A percentile compares a stretch with the other conserved stretches of the same genome.
phyloP scores from a whole-genome alignment of 2,113 vertebrate genomes.

The Acanthochromis polyacanthus region DNA sequence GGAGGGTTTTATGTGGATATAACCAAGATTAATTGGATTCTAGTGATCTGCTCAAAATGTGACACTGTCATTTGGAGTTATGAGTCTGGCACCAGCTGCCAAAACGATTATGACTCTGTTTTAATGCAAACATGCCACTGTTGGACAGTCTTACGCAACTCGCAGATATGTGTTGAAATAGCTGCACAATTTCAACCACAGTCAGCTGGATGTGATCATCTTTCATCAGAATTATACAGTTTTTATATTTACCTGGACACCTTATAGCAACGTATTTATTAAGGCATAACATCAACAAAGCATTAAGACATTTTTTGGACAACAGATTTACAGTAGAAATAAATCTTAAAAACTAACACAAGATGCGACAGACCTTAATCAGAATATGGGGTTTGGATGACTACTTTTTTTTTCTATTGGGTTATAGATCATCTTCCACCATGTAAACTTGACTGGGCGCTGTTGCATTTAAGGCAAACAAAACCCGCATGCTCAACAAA shows the following conservation, averaged over 20 bases:
- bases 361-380: neutral
- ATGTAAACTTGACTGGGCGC: slow-evolving; percentile 1
- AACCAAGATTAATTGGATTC: slow-evolving; percentile 78
- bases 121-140: slow-evolving; percentile 19
- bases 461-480: slow-evolving; percentile 30
- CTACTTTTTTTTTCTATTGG: slow-evolving; percentile 1
- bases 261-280: neutral
- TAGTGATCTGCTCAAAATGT: slow-evolving; percentile 69
- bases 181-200: neutral
- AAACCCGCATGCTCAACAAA: slow-evolving; percentile 48
- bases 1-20: slow-evolving; percentile 73
- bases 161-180: slow-evolving; percentile 32
- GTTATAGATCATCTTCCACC: neutral
- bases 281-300: neutral
- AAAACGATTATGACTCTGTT: slow-evolving; percentile 20
- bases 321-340: neutral
- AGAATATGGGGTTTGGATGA: neutral
- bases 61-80: slow-evolving; percentile 69
- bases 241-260: slow-evolving; percentile 3
- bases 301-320: neutral
- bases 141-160: slow-evolving; percentile 28
- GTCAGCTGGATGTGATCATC: neutral
- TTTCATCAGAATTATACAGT: neutral
- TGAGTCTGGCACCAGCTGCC: slow-evolving; percentile 39
- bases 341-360: neutral